Evolutionary conservation across 2,888 invertebrate species (phyloP).

Genomic region (Hydrotaea diabolus): DNA sequence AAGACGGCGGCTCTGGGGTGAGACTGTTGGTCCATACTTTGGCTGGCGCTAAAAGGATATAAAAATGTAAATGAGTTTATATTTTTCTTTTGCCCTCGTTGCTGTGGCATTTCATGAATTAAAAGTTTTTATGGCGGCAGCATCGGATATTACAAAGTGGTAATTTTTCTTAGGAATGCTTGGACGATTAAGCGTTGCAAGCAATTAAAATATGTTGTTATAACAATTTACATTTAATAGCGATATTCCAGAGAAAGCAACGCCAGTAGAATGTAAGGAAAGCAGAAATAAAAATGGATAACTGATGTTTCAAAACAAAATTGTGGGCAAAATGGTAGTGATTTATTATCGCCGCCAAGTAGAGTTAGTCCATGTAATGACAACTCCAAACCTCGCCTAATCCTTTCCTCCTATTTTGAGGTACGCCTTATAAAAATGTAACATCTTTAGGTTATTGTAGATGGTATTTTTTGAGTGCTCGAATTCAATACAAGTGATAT

Average conservation of each 20-base stretch:
- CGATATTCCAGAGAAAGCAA: neutral
- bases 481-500: too few species aligned
- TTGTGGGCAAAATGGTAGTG: too few species aligned
- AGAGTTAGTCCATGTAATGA: too few species aligned
- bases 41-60: slow-evolving; percentile 41
- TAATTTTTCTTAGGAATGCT: neutral
- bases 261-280: too few species aligned
- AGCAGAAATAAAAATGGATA: too few species aligned
- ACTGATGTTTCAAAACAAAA: too few species aligned
- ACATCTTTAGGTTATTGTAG: too few species aligned
- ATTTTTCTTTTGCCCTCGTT: slow-evolving; percentile 10
- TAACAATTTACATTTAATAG: neutral
- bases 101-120: neutral
- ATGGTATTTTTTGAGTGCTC: too few species aligned
- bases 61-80: slow-evolving; percentile 63
- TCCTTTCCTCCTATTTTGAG: too few species aligned
- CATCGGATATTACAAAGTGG: neutral
- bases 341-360: too few species aligned
- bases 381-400: too few species aligned
- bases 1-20: neutral
- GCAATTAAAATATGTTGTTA: slow-evolving; percentile 24
- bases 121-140: slow-evolving; percentile 17
- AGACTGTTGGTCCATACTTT: neutral
- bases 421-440: too few species aligned
- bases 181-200: neutral